phyloP scores from a whole-genome alignment of 2,888 invertebrate species.

The Sinohyriopsis cumingii region DNA sequence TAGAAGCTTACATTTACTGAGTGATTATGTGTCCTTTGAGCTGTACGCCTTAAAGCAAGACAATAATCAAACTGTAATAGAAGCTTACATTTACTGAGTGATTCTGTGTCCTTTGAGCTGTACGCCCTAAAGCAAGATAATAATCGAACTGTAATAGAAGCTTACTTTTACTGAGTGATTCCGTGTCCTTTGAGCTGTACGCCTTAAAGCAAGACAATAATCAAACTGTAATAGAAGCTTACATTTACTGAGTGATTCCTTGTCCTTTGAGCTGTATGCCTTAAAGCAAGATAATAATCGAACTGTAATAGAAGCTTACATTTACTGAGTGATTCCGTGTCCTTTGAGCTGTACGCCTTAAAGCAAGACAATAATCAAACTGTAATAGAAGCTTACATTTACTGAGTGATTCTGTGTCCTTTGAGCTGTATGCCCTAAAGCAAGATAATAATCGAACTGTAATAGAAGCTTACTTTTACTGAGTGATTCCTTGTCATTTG shows the following conservation, averaged over 20 bases:
- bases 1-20: slow-evolving; percentile 87
- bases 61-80: too few relatives aligned
- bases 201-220: too few relatives aligned
- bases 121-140: too few relatives aligned
- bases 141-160: too few relatives aligned
- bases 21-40: slow-evolving; percentile 87
- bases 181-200: slow-evolving; percentile 87
- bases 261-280: slow-evolving; percentile 89
- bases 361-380: too few relatives aligned
- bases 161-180: slow-evolving; percentile 92
- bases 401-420: slow-evolving; percentile 89
- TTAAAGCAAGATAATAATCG: too few relatives aligned
- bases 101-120: slow-evolving; percentile 88
- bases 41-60: slow-evolving; percentile 90
- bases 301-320: slow-evolving; percentile 84
- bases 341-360: slow-evolving; percentile 89
- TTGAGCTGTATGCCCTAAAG: slow-evolving; percentile 86
- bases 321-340: slow-evolving; percentile 89
- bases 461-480: slow-evolving; percentile 87
- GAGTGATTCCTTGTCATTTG: slow-evolving; percentile 88
- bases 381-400: slow-evolving; percentile 87
- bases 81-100: slow-evolving; percentile 90
- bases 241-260: slow-evolving; percentile 92
- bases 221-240: too few relatives aligned
- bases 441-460: too few relatives aligned